These are phyloP conservation scores for Chiroxiphia lanceolata DNA, from an alignment of 2,797 vertebrate species.

Conservation along the genomic window DNA sequence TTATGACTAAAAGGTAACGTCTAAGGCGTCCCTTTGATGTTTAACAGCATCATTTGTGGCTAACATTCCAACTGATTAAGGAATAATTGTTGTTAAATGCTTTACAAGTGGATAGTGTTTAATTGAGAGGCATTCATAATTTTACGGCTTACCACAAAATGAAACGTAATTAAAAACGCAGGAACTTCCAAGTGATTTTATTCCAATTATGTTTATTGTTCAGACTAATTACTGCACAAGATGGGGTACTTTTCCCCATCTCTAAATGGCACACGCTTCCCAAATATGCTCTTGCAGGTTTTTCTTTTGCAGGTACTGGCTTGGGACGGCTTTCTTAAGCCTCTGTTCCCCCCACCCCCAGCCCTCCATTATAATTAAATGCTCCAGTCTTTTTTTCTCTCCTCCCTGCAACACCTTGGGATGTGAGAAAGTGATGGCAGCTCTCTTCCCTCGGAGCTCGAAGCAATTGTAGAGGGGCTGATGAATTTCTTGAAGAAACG, in stretches of 20 bases:
- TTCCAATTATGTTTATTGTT: constrained; percentile 78
- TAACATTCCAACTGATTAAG: constrained; percentile 78
- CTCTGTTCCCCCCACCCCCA: background rate
- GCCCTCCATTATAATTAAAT: constrained; percentile 42
- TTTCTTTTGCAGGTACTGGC: constrained; percentile 1
- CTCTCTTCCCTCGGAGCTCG: constrained; percentile 65
- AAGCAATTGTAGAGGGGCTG: constrained; percentile 70
- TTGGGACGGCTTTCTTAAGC: background rate
- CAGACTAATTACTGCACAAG: constrained; percentile 71
- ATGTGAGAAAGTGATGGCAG: constrained; percentile 76
- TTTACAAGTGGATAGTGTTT: constrained; percentile 76
- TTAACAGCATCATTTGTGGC: constrained; percentile 77
- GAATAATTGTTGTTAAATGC: constrained; percentile 80
- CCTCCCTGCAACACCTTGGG: constrained; percentile 69
- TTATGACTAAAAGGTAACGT: constrained; percentile 80
- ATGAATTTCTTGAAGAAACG: constrained; percentile 74
- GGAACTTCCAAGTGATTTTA: constrained; percentile 76
- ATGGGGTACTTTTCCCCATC: constrained; percentile 52
- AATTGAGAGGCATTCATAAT: constrained; percentile 76
- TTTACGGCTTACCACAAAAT: constrained; percentile 77
- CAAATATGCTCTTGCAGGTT: background rate
- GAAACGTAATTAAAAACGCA: constrained; percentile 79
- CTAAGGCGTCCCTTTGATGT: constrained; percentile 77
- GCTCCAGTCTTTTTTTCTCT: constrained; percentile 55
- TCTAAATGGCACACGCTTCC: constrained; percentile 54